phyloP scores from a whole-genome alignment of 2,113 vertebrate genomes.

The Odocoileus virginianus region DNA sequence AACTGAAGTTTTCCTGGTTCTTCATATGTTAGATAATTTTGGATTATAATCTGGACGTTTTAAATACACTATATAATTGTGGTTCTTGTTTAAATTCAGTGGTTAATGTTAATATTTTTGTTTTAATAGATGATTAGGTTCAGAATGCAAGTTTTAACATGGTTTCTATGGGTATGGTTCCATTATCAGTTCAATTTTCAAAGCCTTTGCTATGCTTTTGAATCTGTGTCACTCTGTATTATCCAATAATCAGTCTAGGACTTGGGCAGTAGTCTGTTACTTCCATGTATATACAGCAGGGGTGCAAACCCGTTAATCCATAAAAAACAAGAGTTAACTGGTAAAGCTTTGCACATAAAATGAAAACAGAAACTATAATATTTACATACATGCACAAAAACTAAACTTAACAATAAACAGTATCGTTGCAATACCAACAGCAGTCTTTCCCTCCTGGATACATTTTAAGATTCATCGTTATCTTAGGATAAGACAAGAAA shows the following conservation, averaged over 20 bases:
- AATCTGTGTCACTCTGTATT: neutral
- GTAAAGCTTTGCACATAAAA: neutral
- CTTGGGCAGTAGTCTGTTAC: neutral
- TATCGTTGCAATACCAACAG: neutral
- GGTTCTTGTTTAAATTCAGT: neutral
- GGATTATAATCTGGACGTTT: neutral
- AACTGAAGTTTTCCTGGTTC: neutral
- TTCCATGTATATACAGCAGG: neutral
- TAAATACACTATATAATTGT: neutral
- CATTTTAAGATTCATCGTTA: constrained; percentile 22
- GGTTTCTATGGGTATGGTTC: neutral
- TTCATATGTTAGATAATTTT: neutral
- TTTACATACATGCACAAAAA: neutral
- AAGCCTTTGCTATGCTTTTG: neutral
- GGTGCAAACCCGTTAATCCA: neutral
- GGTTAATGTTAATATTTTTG: neutral
- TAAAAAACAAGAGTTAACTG: neutral
- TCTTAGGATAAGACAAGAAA: neutral
- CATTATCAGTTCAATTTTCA: neutral
- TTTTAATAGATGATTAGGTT: neutral
- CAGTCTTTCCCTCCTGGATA: neutral
- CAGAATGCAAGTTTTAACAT: neutral
- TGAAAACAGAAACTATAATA: neutral
- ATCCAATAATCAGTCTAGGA: neutral
- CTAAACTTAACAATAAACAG: neutral